Percentiles rank a stretch among this genome's conserved stretches.
phyloP scores from a whole-genome alignment of 2,888 invertebrate genomes.

The Tenthredo mesomela region DNA sequence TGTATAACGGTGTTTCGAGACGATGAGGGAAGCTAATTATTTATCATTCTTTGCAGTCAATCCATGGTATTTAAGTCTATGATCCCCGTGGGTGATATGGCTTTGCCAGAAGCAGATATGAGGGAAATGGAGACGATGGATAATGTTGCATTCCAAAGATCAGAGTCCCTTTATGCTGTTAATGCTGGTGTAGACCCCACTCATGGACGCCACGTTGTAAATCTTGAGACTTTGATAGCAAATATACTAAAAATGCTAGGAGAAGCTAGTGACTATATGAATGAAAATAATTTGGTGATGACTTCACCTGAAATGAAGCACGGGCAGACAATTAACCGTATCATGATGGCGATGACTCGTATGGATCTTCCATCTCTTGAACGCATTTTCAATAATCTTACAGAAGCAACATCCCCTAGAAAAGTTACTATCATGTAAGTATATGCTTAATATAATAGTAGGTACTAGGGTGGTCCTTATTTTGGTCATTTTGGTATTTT shows the following conservation, averaged over 20 bases:
- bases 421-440: slow-evolving; percentile 64
- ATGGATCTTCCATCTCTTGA: slow-evolving; percentile 71
- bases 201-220: slow-evolving; percentile 70
- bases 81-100: slow-evolving; percentile 59
- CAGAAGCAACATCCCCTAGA: slow-evolving; percentile 58
- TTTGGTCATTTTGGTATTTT: too few relatives aligned
- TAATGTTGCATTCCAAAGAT: slow-evolving; percentile 67
- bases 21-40: background rate
- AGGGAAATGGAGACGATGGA: slow-evolving; percentile 57
- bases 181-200: slow-evolving; percentile 70
- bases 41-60: slow-evolving; percentile 67
- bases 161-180: slow-evolving; percentile 59
- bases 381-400: slow-evolving; percentile 64
- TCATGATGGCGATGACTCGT: slow-evolving; percentile 69
- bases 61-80: slow-evolving; percentile 70
- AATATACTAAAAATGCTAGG: slow-evolving; percentile 70
- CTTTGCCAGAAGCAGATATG: slow-evolving; percentile 58
- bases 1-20: background rate
- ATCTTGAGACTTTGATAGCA: slow-evolving; percentile 65
- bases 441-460: slow-evolving; percentile 17
- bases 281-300: slow-evolving; percentile 71
- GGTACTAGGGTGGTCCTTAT: too few relatives aligned
- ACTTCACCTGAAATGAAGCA: slow-evolving; percentile 70
- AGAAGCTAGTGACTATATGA: slow-evolving; percentile 72
- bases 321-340: slow-evolving; percentile 72